Conservation (phyloP, 2,797 vertebrate species). For the Gymnoscopelus microlampas region DNA sequence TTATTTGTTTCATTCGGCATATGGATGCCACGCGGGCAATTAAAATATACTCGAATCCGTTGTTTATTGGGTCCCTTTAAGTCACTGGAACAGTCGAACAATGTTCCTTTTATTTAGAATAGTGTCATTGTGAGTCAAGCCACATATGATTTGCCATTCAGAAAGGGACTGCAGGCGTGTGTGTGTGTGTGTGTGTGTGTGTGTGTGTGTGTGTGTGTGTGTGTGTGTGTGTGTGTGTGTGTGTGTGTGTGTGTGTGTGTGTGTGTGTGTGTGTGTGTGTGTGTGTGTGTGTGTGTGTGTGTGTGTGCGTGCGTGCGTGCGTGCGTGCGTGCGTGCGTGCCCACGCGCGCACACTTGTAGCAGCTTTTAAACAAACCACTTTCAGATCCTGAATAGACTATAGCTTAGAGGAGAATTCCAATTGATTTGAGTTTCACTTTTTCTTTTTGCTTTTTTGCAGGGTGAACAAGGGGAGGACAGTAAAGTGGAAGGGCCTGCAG, state of each 20-base stretch:
- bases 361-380: constrained; percentile 33
- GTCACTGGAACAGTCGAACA: constrained; percentile 24
- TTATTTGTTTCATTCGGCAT: constrained; percentile 48
- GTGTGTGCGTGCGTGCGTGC: no score
- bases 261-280: no score
- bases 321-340: no score
- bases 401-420: constrained; percentile 25
- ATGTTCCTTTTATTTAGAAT: constrained; percentile 46
- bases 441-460: constrained; percentile 67
- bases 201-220: no score
- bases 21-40: constrained; percentile 46
- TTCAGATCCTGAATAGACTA: constrained; percentile 35
- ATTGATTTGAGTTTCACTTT: constrained; percentile 1
- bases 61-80: constrained; percentile 60
- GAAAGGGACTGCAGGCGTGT: constrained; percentile 7
- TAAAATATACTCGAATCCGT: constrained; percentile 47
- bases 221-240: no score
- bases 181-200: no score
- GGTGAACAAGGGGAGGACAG: constrained; percentile 93
- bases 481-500: constrained; percentile 87
- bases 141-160: constrained; percentile 46
- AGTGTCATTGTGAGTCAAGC: constrained; percentile 50
- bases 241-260: no score
- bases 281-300: no score
- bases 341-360: no score